These are phyloP conservation scores for Silurus asotus DNA, from an alignment of 2,113 vertebrate species.

Conservation along the genomic window DNA sequence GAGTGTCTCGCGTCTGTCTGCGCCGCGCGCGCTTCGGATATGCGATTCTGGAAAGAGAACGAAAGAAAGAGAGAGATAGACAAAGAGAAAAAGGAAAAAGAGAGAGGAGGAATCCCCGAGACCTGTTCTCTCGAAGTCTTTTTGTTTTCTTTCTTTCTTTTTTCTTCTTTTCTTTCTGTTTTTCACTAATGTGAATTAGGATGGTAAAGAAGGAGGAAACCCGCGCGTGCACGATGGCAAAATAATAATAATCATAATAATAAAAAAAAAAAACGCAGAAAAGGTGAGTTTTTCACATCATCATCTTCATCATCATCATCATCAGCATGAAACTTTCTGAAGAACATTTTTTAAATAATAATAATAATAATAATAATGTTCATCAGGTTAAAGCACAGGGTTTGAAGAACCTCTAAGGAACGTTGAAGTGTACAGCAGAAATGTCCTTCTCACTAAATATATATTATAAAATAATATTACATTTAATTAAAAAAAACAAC, in stretches of 20 bases:
- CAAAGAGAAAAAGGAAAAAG: neutral
- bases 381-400: too few relatives aligned
- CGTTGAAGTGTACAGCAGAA: too few relatives aligned
- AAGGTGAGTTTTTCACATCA: neutral
- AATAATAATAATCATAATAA: constrained; percentile 7
- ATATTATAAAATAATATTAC: too few relatives aligned
- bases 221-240: neutral
- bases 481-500: too few relatives aligned
- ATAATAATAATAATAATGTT: too few relatives aligned
- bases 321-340: neutral
- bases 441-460: too few relatives aligned
- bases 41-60: neutral
- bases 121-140: neutral
- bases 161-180: neutral
- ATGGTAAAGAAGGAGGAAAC: neutral
- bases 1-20: neutral
- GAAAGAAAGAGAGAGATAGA: neutral
- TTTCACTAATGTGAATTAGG: neutral
- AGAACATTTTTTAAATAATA: neutral
- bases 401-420: too few relatives aligned
- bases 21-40: constrained; percentile 33
- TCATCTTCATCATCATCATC: too few relatives aligned
- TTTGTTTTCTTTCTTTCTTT: neutral
- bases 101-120: neutral
- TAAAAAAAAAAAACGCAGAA: neutral